Evolutionary conservation across 2,888 invertebrate genomes (phyloP).

Genomic region (Poecilus cupreus): DNA sequence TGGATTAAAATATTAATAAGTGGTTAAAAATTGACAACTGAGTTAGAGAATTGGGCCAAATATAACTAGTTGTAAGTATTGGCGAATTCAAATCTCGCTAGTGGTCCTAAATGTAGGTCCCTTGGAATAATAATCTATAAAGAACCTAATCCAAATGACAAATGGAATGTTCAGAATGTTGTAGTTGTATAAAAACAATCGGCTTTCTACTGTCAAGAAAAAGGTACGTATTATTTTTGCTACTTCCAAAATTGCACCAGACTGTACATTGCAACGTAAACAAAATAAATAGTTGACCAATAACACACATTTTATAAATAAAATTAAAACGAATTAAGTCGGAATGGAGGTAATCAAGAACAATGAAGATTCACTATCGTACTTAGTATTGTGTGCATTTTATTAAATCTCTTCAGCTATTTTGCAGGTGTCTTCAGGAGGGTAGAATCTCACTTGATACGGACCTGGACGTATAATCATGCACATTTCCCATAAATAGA

Average conservation of each 20-base stretch:
- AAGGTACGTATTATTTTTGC: constrained; percentile 20
- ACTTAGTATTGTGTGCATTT: constrained; percentile 10
- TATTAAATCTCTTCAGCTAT: constrained; percentile 53
- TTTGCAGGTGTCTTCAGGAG: constrained; percentile 49
- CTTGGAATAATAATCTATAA: too few species aligned
- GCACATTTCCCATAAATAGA: background rate
- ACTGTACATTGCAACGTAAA: constrained; percentile 45
- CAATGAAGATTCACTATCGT: constrained; percentile 8
- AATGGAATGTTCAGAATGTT: too few species aligned
- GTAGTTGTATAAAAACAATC: too few species aligned
- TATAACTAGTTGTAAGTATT: too few species aligned
- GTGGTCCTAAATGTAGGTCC: too few species aligned
- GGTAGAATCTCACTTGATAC: constrained; percentile 19
- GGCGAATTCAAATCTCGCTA: too few species aligned
- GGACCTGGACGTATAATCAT: constrained; percentile 18
- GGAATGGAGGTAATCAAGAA: constrained; percentile 39
- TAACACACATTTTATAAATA: background rate
- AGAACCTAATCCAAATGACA: too few species aligned
- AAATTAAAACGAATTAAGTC: constrained; percentile 27
- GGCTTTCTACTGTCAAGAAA: background rate
- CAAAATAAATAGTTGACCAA: background rate
- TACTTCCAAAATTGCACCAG: background rate
- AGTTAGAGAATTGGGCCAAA: too few species aligned
- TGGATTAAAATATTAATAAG: too few species aligned
- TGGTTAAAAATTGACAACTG: too few species aligned